Conservation (phyloP, 2,797 vertebrate genomes). For the Nasua narica region DNA sequence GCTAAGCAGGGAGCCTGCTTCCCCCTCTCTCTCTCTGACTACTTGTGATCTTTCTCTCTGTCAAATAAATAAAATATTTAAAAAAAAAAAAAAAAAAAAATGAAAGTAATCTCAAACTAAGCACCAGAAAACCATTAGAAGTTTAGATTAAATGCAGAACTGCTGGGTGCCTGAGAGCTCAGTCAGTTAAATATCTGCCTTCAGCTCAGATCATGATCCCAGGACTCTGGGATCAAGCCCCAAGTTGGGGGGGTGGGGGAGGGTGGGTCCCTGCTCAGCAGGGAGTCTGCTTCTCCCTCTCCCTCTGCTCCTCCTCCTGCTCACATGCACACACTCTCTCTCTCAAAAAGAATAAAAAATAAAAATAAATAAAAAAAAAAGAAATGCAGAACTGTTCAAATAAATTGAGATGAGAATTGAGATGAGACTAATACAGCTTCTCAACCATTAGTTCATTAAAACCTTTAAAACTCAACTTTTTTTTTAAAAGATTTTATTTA, state of each 20-base stretch:
- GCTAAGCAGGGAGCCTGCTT: no score
- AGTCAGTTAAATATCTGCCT: background rate
- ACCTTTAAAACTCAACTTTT: slow-evolving; percentile 18
- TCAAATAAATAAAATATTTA: no score
- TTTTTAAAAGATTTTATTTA: no score
- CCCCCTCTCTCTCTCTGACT: no score
- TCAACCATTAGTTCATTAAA: slow-evolving; percentile 6
- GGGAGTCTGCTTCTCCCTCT: background rate
- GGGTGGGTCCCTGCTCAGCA: background rate
- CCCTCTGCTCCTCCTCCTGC: background rate
- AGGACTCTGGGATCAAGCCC: background rate
- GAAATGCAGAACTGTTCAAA: background rate
- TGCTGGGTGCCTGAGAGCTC: background rate
- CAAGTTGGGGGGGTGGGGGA: no score
- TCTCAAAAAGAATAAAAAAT: background rate
- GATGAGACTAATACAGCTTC: background rate
- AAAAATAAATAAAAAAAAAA: background rate
- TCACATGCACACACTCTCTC: background rate
- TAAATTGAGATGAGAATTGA: background rate
- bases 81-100: no score
- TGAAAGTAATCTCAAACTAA: background rate
- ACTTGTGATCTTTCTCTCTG: no score
- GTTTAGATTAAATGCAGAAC: slow-evolving; percentile 20
- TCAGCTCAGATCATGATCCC: background rate
- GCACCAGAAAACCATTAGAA: background rate